Evolutionary conservation across 2,113 vertebrate genomes (phyloP).

Genomic region (Mohoua ochrocephala): DNA sequence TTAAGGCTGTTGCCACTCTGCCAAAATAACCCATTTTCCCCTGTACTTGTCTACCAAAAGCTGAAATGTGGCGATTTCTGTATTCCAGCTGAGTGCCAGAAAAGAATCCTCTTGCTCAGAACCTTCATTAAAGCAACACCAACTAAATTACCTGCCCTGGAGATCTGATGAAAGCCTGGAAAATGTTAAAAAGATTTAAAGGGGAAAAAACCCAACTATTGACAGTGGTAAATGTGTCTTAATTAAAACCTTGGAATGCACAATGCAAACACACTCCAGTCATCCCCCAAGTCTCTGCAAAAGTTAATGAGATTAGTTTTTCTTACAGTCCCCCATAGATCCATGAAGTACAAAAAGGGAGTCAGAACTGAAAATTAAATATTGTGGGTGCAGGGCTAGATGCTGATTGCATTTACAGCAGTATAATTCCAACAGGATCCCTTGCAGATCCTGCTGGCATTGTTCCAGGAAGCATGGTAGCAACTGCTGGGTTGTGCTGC

Average conservation of each 20-base stretch:
- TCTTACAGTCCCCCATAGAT: neutral
- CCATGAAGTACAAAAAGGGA: neutral
- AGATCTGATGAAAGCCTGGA: neutral
- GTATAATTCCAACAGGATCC: neutral
- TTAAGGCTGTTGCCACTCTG: neutral
- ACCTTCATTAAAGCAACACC: neutral
- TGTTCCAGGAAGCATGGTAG: neutral
- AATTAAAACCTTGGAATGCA: conserved; percentile 17
- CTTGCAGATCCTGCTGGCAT: neutral
- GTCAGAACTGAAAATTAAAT: neutral
- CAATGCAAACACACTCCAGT: neutral
- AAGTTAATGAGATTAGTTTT: neutral
- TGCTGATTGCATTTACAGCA: neutral
- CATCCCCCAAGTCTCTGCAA: neutral
- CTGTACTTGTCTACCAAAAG: neutral
- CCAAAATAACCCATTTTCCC: neutral
- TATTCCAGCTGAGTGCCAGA: neutral
- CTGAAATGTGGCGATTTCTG: neutral
- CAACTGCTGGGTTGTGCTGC: neutral
- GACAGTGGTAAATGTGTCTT: neutral
- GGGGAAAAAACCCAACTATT: neutral
- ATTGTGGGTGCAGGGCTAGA: neutral
- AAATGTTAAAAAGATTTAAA: neutral
- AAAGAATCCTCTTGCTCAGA: neutral
- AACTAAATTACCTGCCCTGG: neutral